Conservation (phyloP, 1,140 invertebrate species). For the Orius laevigatus region DNA sequence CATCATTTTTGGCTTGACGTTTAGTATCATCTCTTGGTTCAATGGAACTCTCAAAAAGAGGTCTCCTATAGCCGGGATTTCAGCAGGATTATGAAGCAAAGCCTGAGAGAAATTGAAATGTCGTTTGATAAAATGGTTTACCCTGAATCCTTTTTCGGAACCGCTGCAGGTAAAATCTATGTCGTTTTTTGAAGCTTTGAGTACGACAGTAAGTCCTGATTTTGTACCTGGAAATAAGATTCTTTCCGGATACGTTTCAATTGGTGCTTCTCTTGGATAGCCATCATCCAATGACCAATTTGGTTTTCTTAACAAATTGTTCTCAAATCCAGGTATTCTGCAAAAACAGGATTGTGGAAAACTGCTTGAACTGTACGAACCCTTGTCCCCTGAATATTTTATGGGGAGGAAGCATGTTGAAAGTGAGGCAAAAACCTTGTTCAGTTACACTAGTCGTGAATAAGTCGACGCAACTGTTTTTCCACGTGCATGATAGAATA, state of each 20-base stretch:
- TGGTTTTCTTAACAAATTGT: too few species aligned
- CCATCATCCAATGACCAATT: slow-evolving; percentile 14
- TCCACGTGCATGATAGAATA: slow-evolving; percentile 3
- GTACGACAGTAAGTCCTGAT: slow-evolving; percentile 4
- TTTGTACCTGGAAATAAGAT: not conserved
- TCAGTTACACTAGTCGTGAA: slow-evolving; percentile 7
- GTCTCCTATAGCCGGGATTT: slow-evolving; percentile 7
- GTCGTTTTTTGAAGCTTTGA: slow-evolving; percentile 2
- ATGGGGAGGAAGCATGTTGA: slow-evolving; percentile 14
- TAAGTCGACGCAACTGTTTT: slow-evolving; percentile 1
- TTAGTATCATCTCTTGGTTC: slow-evolving; percentile 4
- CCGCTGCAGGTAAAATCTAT: slow-evolving; percentile 2
- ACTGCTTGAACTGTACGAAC: not conserved
- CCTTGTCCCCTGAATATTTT: not conserved
- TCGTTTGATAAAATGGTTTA: not conserved
- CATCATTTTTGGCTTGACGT: slow-evolving; percentile 7
- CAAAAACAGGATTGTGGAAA: not conserved
- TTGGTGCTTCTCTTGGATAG: slow-evolving; percentile 1
- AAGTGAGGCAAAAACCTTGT: slow-evolving; percentile 16
- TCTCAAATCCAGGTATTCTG: not conserved
- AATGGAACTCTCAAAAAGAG: slow-evolving; percentile 2
- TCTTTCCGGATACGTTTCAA: slow-evolving; percentile 10
- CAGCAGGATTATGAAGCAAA: slow-evolving; percentile 15
- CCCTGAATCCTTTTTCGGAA: not conserved
- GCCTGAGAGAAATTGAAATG: slow-evolving; percentile 7